Conservation (phyloP, 1,140 invertebrate genomes). For the Drosophila pseudoobscura region DNA sequence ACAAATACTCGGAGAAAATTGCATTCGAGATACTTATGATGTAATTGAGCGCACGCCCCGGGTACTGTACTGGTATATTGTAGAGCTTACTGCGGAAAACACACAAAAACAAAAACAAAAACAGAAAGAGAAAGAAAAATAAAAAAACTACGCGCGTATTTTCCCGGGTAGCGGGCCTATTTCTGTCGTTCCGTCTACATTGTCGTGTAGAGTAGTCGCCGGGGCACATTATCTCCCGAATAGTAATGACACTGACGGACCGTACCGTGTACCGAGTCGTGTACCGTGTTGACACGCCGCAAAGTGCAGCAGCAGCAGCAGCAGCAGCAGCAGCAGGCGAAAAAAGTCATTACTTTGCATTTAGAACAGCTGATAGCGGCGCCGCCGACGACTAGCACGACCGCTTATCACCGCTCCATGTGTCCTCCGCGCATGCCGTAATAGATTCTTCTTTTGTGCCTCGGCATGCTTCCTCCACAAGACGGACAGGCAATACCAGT, state of each 20-base stretch:
- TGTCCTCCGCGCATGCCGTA: constrained; percentile 42
- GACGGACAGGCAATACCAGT: constrained; percentile 24
- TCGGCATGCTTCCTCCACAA: constrained; percentile 34
- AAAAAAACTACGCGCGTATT: constrained; percentile 54
- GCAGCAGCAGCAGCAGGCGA: constrained; percentile 37
- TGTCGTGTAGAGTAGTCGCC: constrained; percentile 28
- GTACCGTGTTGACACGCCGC: constrained; percentile 45
- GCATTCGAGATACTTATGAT: constrained; percentile 58
- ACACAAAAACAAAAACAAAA: constrained; percentile 8
- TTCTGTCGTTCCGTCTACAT: constrained; percentile 50
- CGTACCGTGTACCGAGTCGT: constrained; percentile 9
- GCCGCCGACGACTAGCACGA: constrained; percentile 8
- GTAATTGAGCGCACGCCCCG: constrained; percentile 71
- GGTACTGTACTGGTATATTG: constrained; percentile 29
- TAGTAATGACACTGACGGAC: constrained; percentile 70
- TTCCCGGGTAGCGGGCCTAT: constrained; percentile 72
- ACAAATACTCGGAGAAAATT: constrained; percentile 6
- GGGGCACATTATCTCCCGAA: constrained; percentile 52
- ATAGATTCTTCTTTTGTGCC: constrained; percentile 73
- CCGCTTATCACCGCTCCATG: constrained; percentile 45
- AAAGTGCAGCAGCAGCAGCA: constrained; percentile 58
- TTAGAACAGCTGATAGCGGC: constrained; percentile 70
- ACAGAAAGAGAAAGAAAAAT: too few relatives aligned
- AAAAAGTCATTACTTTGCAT: constrained; percentile 71
- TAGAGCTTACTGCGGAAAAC: constrained; percentile 62